Conservation (phyloP, 1,140 invertebrate species). For the Pseudachorutes palmiensis region DNA sequence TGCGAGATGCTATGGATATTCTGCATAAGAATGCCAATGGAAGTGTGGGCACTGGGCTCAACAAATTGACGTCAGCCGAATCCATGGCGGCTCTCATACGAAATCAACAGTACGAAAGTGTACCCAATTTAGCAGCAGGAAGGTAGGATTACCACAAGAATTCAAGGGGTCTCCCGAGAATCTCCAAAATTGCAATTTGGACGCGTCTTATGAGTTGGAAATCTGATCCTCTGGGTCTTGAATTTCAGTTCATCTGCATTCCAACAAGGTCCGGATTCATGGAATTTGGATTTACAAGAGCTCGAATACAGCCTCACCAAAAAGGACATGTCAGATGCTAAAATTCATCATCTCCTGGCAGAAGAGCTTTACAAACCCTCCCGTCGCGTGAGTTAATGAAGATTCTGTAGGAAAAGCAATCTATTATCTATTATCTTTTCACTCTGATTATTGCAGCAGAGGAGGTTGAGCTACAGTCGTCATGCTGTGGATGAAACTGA, state of each 20-base stretch:
- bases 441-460: slow-evolving; percentile 53
- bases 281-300: slow-evolving; percentile 87
- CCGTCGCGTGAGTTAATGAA: slow-evolving; percentile 60
- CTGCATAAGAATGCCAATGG: slow-evolving; percentile 71
- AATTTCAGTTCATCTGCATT: too few relatives aligned
- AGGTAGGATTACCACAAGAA: slow-evolving; percentile 24
- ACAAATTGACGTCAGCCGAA: slow-evolving; percentile 48
- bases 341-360: slow-evolving; percentile 82
- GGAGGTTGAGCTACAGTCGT: slow-evolving; percentile 77
- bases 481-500: slow-evolving; percentile 82
- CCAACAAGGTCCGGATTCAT: slow-evolving; percentile 47
- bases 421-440: background rate
- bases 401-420: background rate
- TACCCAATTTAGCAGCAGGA: slow-evolving; percentile 32
- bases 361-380: slow-evolving; percentile 84
- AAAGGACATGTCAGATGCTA: slow-evolving; percentile 82
- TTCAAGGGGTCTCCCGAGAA: too few relatives aligned
- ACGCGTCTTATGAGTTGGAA: too few relatives aligned
- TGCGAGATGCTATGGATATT: slow-evolving; percentile 77
- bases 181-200: too few relatives aligned
- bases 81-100: slow-evolving; percentile 83
- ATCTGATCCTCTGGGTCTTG: too few relatives aligned
- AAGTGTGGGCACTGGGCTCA: slow-evolving; percentile 54
- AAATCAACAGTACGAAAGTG: slow-evolving; percentile 45
- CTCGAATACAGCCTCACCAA: slow-evolving; percentile 83